These are phyloP conservation scores for Tenthredo mesomela DNA, from an alignment of 2,888 invertebrate species.

Conservation along the genomic window DNA sequence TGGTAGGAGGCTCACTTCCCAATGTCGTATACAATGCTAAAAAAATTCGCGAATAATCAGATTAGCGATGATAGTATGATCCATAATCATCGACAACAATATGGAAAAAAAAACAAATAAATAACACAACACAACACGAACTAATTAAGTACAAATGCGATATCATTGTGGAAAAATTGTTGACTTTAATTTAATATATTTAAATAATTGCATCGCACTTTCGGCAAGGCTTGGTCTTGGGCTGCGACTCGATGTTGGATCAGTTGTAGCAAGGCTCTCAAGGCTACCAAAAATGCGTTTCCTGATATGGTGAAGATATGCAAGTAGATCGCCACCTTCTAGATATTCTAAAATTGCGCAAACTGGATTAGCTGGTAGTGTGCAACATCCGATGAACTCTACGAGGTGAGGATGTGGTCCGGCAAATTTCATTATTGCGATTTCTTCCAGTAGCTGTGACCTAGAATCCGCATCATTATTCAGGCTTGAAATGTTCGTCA, in stretches of 20 bases:
- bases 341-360: constrained; percentile 90
- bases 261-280: constrained; percentile 57
- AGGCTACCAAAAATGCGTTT: constrained; percentile 62
- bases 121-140: no score
- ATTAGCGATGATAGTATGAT: constrained; percentile 10
- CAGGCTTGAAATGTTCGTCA: constrained; percentile 69
- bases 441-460: constrained; percentile 88
- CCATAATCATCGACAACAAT: no score
- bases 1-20: constrained; percentile 71
- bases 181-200: background rate
- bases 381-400: constrained; percentile 87
- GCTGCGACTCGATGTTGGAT: constrained; percentile 62
- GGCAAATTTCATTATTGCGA: constrained; percentile 88
- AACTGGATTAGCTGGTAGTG: constrained; percentile 82
- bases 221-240: constrained; percentile 57
- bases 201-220: constrained; percentile 58
- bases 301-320: constrained; percentile 78
- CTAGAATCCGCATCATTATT: constrained; percentile 70
- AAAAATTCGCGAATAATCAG: constrained; percentile 60
- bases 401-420: constrained; percentile 90
- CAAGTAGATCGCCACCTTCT: constrained; percentile 87
- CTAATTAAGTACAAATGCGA: no score
- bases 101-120: no score
- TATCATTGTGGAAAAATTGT: no score
- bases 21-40: constrained; percentile 81